Evolutionary conservation across 2,113 vertebrate genomes (phyloP).

Genomic region (Leptobrachium ailaonicum): DNA sequence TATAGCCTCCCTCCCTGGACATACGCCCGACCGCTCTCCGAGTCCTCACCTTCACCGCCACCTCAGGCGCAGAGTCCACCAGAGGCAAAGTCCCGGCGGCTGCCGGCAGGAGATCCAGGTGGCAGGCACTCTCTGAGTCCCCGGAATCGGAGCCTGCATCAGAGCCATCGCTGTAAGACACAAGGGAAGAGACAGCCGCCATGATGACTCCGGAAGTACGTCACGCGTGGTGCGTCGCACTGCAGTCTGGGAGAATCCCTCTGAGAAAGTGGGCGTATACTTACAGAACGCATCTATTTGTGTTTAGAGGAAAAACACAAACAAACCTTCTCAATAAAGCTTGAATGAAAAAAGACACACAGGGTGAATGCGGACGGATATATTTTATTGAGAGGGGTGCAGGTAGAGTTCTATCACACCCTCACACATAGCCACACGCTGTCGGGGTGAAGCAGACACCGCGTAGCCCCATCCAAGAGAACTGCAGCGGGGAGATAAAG

Average conservation of each 20-base stretch:
- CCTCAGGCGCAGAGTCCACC: slow-evolving; percentile 86
- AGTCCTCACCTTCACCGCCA: slow-evolving; percentile 87
- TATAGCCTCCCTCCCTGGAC: neutral
- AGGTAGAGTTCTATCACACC: no score
- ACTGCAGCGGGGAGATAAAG: neutral
- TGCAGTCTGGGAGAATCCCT: neutral
- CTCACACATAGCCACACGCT: no score
- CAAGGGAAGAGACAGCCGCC: slow-evolving; percentile 76
- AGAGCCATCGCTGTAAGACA: slow-evolving; percentile 83
- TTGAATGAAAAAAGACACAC: neutral
- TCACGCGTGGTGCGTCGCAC: slow-evolving; percentile 39
- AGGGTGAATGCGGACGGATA: neutral
- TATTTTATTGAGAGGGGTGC: neutral
- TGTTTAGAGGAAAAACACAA: neutral
- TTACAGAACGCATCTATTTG: neutral
- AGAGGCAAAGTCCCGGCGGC: slow-evolving; percentile 38
- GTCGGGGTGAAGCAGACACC: neutral
- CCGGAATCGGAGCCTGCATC: slow-evolving; percentile 74
- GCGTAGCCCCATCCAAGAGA: no score
- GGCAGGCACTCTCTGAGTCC: neutral
- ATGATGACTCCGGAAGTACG: slow-evolving; percentile 80
- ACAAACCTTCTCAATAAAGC: slow-evolving; percentile 22
- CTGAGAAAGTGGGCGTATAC: neutral
- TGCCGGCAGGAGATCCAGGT: slow-evolving; percentile 56
- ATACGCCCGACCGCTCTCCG: neutral